Percentiles rank a stretch among this genome's conserved stretches.
Conservation (phyloP, 1,140 invertebrate genomes). For the Holcopasites calliopsidis region DNA sequence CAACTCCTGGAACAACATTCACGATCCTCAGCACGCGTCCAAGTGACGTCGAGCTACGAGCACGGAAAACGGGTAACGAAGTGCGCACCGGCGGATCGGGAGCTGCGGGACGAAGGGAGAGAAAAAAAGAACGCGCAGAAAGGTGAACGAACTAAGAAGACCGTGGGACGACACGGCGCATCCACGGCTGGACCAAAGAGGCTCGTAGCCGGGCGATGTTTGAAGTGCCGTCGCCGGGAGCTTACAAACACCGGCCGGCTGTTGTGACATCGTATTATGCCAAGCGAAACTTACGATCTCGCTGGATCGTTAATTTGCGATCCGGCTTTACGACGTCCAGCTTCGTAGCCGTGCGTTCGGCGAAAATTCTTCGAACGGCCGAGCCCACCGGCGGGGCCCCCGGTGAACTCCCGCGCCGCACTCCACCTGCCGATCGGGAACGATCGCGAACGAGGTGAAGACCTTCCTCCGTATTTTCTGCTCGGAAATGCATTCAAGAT, state of each 20-base stretch:
- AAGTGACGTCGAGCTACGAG: background rate
- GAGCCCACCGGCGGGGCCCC: background rate
- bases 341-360: constrained; percentile 25
- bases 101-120: background rate
- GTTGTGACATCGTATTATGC: constrained; percentile 80
- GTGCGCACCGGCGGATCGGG: too few relatives aligned
- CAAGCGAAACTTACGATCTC: constrained; percentile 77
- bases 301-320: constrained; percentile 76
- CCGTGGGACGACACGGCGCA: constrained; percentile 10
- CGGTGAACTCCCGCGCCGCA: background rate
- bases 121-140: background rate
- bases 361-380: constrained; percentile 22
- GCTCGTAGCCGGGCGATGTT: constrained; percentile 75
- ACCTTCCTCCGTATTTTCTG: too few relatives aligned
- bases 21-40: background rate
- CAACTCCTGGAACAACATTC: constrained; percentile 63
- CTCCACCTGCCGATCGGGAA: too few relatives aligned
- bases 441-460: too few relatives aligned
- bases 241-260: constrained; percentile 79
- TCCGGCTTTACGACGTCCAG: constrained; percentile 59
- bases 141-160: constrained; percentile 53
- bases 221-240: constrained; percentile 79
- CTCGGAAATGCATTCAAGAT: too few relatives aligned
- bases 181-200: constrained; percentile 43
- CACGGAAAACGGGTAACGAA: too few relatives aligned